Evolutionary conservation across 2,888 invertebrate genomes (phyloP).

Genomic region (Eutolmus rufibarbis): DNA sequence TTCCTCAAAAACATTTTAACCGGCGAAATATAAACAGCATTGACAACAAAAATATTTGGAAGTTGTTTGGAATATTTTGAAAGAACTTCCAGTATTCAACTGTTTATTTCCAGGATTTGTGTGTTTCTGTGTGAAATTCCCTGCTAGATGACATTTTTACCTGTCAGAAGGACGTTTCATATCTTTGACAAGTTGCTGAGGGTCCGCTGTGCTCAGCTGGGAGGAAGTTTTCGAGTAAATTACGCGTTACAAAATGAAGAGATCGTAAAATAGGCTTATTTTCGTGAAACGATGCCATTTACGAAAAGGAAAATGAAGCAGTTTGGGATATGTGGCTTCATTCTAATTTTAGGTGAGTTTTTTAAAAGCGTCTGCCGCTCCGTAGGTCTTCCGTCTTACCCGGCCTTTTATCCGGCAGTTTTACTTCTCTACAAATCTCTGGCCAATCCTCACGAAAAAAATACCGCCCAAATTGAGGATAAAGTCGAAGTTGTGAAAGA

Average conservation of each 20-base stretch:
- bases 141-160: neutral
- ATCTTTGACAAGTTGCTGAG: neutral
- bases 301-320: slow-evolving; percentile 55
- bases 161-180: neutral
- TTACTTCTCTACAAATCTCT: slow-evolving; percentile 49
- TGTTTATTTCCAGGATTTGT: neutral
- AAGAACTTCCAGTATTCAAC: neutral
- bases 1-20: neutral
- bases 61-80: neutral
- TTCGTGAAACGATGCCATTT: slow-evolving; percentile 50
- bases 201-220: neutral
- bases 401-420: slow-evolving; percentile 41
- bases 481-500: neutral
- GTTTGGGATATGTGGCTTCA: slow-evolving; percentile 50
- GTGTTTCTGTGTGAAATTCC: neutral
- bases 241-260: slow-evolving; percentile 41
- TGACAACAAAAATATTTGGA: neutral
- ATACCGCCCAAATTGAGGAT: neutral
- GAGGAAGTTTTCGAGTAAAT: neutral
- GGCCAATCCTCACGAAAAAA: slow-evolving; percentile 49
- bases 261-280: neutral
- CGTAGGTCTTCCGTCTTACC: neutral
- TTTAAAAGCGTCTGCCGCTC: neutral
- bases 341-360: slow-evolving; percentile 47
- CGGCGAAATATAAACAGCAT: neutral